Percentiles rank a stretch among this genome's conserved stretches.
These are phyloP conservation scores for Chaenogobius annularis DNA, from an alignment of 2,113 vertebrate genomes.

Conservation along the genomic window DNA sequence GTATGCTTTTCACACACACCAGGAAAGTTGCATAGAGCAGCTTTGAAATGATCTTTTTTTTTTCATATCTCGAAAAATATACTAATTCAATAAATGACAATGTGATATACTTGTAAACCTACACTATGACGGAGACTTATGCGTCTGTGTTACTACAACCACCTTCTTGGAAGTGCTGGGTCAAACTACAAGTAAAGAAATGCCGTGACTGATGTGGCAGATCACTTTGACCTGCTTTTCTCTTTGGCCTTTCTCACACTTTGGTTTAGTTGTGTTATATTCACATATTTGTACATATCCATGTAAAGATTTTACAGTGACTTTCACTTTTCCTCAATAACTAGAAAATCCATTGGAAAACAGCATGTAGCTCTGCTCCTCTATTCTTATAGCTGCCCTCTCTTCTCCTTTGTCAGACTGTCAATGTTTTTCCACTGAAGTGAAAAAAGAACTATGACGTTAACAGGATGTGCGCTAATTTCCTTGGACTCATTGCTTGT, in stretches of 20 bases:
- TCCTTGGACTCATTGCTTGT: constrained; percentile 44
- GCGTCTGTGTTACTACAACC: background rate
- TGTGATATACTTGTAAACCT: no score
- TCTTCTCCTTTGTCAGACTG: constrained; percentile 32
- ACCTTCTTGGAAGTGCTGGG: background rate
- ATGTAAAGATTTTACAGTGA: background rate
- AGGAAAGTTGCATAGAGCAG: no score
- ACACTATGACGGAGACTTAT: no score
- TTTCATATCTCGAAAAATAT: no score
- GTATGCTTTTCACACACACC: no score
- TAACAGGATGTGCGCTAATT: constrained; percentile 63
- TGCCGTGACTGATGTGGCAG: no score
- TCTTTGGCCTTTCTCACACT: background rate
- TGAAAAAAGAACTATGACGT: constrained; percentile 33
- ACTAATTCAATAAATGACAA: background rate
- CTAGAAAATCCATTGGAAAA: background rate
- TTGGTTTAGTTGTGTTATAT: background rate
- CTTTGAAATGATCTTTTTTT: no score
- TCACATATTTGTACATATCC: no score
- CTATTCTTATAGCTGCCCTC: constrained; percentile 21
- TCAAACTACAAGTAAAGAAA: background rate
- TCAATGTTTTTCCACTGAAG: constrained; percentile 17
- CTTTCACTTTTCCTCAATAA: background rate
- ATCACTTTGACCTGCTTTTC: background rate
- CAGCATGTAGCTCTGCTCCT: background rate